A percentile compares a stretch with the other conserved stretches of the same genome.
Evolutionary conservation across 2,797 vertebrate species (phyloP).

Genomic region (Schizopygopsis malacanthus): DNA sequence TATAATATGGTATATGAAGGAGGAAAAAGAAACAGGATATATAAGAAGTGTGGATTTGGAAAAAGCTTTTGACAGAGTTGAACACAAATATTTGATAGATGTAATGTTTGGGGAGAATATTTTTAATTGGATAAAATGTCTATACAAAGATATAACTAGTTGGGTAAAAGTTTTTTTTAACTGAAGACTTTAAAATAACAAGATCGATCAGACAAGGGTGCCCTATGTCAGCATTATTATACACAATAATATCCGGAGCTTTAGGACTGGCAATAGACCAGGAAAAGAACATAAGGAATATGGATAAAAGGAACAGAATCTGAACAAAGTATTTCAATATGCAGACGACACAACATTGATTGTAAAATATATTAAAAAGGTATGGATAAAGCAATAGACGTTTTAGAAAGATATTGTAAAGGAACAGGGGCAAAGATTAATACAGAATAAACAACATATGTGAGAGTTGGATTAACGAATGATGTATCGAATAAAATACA

Average conservation of each 20-base stretch:
- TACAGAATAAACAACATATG: not conserved
- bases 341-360: slow-evolving; percentile 19
- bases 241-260: too few relatives aligned
- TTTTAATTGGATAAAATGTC: not conserved
- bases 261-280: too few relatives aligned
- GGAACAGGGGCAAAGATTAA: slow-evolving; percentile 14
- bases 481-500: not conserved
- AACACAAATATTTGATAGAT: too few relatives aligned
- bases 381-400: not conserved
- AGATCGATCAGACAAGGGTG: not conserved
- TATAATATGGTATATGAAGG: too few relatives aligned
- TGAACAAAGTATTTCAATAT: slow-evolving; percentile 28
- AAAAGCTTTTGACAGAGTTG: too few relatives aligned
- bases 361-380: not conserved
- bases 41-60: too few relatives aligned
- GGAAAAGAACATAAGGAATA: not conserved
- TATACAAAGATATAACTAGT: not conserved
- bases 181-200: not conserved
- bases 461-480: not conserved
- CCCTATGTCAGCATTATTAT: not conserved
- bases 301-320: not conserved
- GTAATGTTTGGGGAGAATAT: not conserved
- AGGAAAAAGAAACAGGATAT: too few relatives aligned
- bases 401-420: slow-evolving; percentile 4
- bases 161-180: not conserved